Evolutionary conservation across 2,113 vertebrate genomes (phyloP), one percentile per base, ranked within the genome.

Genomic region (Sturnus vulgaris): DNA sequence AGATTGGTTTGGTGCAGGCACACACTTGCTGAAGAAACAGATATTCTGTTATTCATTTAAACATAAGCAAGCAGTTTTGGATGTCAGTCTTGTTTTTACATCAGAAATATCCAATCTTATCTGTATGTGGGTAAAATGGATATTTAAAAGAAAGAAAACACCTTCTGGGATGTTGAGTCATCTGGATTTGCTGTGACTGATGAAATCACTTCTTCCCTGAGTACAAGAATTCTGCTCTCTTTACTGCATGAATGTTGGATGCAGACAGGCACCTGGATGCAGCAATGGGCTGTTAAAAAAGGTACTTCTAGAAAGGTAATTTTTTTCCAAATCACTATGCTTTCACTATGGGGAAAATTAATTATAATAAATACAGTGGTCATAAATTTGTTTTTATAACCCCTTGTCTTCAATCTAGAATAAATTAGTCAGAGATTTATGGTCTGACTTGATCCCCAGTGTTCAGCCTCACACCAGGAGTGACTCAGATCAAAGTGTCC

Each of bases 301-400:
- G 39, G 46, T 33, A n/a, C 59, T 95, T 88, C 66, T 77, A 39
- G 60, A 91, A 88, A 94, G 66, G 66, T 83, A 61, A 42, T 65
- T 84, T 84, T 96, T 85, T 70, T 24, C 21, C 39, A 88, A 95
- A 94, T 80, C 70, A 42, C 57, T 77, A 2, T 82, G 35, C 46
- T 94, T 88, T 84, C 68, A 75, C 10, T 47, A 39, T 44, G 46
- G 22, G 40, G 30, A 82, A 87, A 93, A 93, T 59, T 66, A 80
- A 80, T 87, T 86, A 25, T 47, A 90, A 82, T 80, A 82, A 95
- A 91, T 52, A 80, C 19, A 66, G 39, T 70, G 27, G 23, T 64
- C 39, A 63, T 95, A 81, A 80, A 81, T 93, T 93, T 91, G 55
- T 73, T 95, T 94, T 95, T 90, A 94, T 87, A 90, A 88, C 39